phyloP scores from a whole-genome alignment of 1,140 invertebrate genomes.

The Antheraea mylitta region DNA sequence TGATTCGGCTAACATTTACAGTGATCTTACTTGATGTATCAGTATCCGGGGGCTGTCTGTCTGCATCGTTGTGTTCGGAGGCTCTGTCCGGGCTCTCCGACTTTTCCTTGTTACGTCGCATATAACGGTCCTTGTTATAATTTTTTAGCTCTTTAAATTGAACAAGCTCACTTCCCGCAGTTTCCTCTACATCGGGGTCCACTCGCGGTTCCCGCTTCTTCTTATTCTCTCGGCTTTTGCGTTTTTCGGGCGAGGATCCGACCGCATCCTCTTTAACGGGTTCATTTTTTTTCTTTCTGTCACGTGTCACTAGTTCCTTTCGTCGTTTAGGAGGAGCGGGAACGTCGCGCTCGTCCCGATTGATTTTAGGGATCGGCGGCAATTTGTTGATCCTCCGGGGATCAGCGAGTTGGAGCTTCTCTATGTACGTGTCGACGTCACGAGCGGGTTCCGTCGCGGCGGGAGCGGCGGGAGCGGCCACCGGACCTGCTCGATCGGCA shows the following conservation, averaged over 20 bases:
- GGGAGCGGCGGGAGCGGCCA: too few relatives aligned
- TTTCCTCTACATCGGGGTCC: slow-evolving; percentile 29
- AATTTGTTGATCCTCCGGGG: slow-evolving; percentile 57
- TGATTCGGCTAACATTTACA: slow-evolving; percentile 43
- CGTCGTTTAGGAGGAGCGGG: slow-evolving; percentile 46
- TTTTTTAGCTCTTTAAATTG: slow-evolving; percentile 82
- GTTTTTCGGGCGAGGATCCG: slow-evolving; percentile 38
- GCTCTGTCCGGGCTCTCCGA: slow-evolving; percentile 73
- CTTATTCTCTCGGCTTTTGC: slow-evolving; percentile 28
- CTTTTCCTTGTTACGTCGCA: slow-evolving; percentile 81
- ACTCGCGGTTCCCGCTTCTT: slow-evolving; percentile 16
- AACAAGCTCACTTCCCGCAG: slow-evolving; percentile 42
- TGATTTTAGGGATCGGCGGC: slow-evolving; percentile 71
- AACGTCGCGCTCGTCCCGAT: slow-evolving; percentile 32
- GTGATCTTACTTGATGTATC: slow-evolving; percentile 71
- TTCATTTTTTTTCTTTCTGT: slow-evolving; percentile 19
- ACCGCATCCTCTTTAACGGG: slow-evolving; percentile 27
- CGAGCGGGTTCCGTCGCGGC: slow-evolving; percentile 1
- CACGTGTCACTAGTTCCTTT: slow-evolving; percentile 35
- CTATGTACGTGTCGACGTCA: slow-evolving; percentile 38
- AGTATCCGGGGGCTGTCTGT: slow-evolving; percentile 24
- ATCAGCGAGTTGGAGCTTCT: slow-evolving; percentile 43
- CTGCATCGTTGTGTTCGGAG: slow-evolving; percentile 24
- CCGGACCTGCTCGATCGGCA: too few relatives aligned
- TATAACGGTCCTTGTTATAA: slow-evolving; percentile 81